Evolutionary conservation across 2,797 vertebrate species (phyloP).

Genomic region (Lycodopsis pacificus): DNA sequence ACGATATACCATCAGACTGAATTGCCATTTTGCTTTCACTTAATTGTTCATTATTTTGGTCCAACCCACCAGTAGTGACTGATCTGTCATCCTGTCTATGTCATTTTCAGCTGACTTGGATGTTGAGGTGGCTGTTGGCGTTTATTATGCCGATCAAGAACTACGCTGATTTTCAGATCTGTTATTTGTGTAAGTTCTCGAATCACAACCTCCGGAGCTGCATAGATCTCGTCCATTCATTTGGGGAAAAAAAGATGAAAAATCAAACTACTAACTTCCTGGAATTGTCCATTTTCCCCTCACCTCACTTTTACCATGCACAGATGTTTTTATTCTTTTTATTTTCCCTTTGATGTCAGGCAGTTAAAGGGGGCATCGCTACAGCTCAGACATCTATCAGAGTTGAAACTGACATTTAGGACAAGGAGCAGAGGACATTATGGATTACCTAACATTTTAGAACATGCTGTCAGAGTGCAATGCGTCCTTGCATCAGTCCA

Average conservation of each 20-base stretch:
- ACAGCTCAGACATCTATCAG: conserved; percentile 20
- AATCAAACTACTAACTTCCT: neutral
- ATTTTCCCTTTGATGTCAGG: neutral
- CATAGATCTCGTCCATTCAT: neutral
- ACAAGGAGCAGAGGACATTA: conserved; percentile 51
- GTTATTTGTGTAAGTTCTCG: neutral
- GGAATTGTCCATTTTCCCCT: neutral
- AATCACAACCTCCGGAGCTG: neutral
- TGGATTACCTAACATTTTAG: conserved; percentile 47
- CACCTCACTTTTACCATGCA: neutral
- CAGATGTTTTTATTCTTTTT: neutral
- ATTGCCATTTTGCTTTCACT: neutral
- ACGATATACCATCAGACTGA: neutral
- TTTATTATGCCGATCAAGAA: neutral
- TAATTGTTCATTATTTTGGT: neutral
- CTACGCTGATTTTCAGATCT: neutral
- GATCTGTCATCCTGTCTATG: neutral
- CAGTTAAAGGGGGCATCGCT: neutral
- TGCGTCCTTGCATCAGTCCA: conserved; percentile 22
- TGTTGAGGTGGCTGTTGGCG: neutral
- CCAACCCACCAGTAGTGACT: neutral
- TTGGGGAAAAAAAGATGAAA: neutral
- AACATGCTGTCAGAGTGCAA: conserved; percentile 45
- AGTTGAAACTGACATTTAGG: conserved; percentile 29
- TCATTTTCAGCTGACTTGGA: neutral